phyloP scores from a whole-genome alignment of 2,113 vertebrate genomes.

The Hippocampus guttulatus region DNA sequence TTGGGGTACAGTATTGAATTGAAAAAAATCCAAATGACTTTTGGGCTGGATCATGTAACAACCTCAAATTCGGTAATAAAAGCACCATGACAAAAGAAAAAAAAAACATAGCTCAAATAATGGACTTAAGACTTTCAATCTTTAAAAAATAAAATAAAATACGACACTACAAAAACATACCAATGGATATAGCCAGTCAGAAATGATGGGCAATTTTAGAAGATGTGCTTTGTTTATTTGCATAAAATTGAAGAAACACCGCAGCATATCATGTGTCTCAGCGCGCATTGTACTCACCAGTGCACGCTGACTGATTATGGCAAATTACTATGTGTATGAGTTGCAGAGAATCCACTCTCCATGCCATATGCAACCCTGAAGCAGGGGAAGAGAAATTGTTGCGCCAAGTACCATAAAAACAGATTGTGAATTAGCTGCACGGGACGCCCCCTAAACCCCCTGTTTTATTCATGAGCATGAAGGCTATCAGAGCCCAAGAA shows the following conservation, averaged over 20 bases:
- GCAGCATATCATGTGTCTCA: slow-evolving; percentile 48
- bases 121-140: slow-evolving; percentile 13
- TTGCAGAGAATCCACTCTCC: slow-evolving; percentile 60
- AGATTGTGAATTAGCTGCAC: slow-evolving; percentile 76
- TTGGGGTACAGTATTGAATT: not conserved
- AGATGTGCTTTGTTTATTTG: slow-evolving; percentile 54
- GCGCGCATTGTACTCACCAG: slow-evolving; percentile 55
- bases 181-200: slow-evolving; percentile 9
- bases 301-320: slow-evolving; percentile 66
- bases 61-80: not conserved
- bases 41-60: not conserved
- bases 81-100: not conserved
- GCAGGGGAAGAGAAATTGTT: slow-evolving; percentile 68
- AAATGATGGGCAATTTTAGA: slow-evolving; percentile 47
- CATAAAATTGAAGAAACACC: slow-evolving; percentile 59
- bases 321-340: slow-evolving; percentile 66
- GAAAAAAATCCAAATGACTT: not conserved
- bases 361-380: slow-evolving; percentile 63
- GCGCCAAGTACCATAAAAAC: slow-evolving; percentile 74
- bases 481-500: slow-evolving; percentile 73
- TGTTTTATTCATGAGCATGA: slow-evolving; percentile 81
- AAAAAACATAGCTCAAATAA: not conserved
- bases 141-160: slow-evolving; percentile 7
- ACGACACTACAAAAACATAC: slow-evolving; percentile 1
- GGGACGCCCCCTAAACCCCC: slow-evolving; percentile 76